Evolutionary conservation across 2,888 invertebrate species (phyloP), one percentile per base, ranked within the genome.

Genomic region (Ophion slaviceki): DNA sequence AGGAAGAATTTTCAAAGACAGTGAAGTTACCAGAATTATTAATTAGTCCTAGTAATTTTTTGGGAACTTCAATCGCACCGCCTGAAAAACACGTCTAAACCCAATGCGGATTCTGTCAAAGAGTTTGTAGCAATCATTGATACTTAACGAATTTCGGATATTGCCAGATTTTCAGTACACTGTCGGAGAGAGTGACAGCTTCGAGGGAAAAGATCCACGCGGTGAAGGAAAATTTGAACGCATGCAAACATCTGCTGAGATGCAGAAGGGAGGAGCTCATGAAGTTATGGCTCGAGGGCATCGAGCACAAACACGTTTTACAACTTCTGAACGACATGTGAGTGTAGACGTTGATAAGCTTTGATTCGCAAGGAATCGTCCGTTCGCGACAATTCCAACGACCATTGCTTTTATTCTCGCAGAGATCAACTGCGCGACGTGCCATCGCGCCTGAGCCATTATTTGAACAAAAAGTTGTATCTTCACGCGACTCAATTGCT

Each of bases 291-390:
- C 95, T 98, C 7, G 99, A 99, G 93, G 98, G 98, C 0, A 96
- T 99, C n/a, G 98, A 99, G 91, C 99, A 99, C 92, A 98, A 98
- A 92, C 97, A 98, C 92, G 97, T 98, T 82, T 94, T 99, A 64
- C 96, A 97, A 88, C 96, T 99, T 94, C 94, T 99, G 66, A 97
- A 98, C 90, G 97, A 99, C 94, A 98, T 99, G 97, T 97, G 94
- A 95, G 96, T 24, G 8, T 10, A 40, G 17, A n/a, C 7, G 14
- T 68, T 20, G n/a, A 20, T 36, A 6, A 45, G 2, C 6, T 62
- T 28, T 2, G 14, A 11, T 77, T 62, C 62, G 62, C 32, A 7
- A 40, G 68, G 68, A 62, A 17, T 74, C 61, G 10, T 76, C 6
- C 53, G 71, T 45, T 20, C 11, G 6, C 17, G 4, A 10, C 36